Base-by-base conservation (phyloP, 2,113 vertebrate genomes). In the Eptesicus fuscus region DNA sequence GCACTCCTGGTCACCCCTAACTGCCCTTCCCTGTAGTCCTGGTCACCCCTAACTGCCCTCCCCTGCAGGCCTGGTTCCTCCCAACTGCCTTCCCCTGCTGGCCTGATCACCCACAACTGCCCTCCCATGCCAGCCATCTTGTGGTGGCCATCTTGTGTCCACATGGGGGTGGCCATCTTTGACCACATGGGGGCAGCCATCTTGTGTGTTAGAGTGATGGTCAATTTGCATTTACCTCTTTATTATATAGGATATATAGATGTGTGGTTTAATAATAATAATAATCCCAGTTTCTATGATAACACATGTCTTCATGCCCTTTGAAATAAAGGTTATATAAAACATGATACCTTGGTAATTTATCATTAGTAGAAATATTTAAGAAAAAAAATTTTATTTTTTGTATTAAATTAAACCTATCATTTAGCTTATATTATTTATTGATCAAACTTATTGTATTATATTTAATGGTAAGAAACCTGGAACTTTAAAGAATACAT, bases 261-360 rank as follows among this genome's bases (percentile, higher is more conserved):
- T 56, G 18, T 7, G 7, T 56, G 53, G 53, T 56, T 56, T 56
- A 56, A 22, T 63, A 74, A 69, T 80, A 69, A 90, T 80, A 63
- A 63, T 63, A 30, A 73, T 28, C 3, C 3, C 11, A 49, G 32
- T 70, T 80, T 63, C 11, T 3, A 63, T 1, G 74, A 3, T 14
- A 90, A 90, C 65, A 14, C 8, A 44, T 63, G 7, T 0, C 6
- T 67, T 2, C 25, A 63, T 3, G 70, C 0, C 10, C 1, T 88
- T 94, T 91, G 25, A 89, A 93, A 71, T 78, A n/a, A 23, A 74
- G 78, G 17, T 83, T 74, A 42, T 13, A 8, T 69, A 93, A 76
- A 59, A 53, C 2, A 65, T 3, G 82, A 18, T 2, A 17, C 4
- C 32, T 84, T 35, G 53, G 2, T 0, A 94, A 76, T 40, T 59